phyloP scores from a whole-genome alignment of 2,113 vertebrate species.

The Scomber colias region DNA sequence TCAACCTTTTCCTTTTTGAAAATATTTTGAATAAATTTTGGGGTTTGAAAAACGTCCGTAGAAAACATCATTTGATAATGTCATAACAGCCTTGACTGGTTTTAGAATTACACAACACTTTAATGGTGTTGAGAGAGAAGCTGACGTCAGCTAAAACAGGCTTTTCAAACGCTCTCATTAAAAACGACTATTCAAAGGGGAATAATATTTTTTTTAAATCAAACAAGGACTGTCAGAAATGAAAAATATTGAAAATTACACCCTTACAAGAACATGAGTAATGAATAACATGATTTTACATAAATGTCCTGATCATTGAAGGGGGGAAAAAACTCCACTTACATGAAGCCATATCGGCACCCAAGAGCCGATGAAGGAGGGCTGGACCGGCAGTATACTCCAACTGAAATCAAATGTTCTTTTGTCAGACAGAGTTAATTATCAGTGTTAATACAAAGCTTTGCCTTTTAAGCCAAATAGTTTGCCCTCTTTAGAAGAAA shows the following conservation, averaged over 20 bases:
- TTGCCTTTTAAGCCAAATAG: neutral
- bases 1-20: slow-evolving; percentile 25
- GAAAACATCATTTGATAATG: slow-evolving; percentile 7
- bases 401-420: slow-evolving; percentile 35
- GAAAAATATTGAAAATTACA: slow-evolving; percentile 58
- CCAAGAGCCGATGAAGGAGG: slow-evolving; percentile 40
- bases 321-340: slow-evolving; percentile 23
- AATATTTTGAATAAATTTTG: slow-evolving; percentile 8
- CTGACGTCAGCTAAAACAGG: slow-evolving; percentile 21
- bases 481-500: neutral
- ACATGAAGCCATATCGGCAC: slow-evolving; percentile 34
- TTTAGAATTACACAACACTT: neutral
- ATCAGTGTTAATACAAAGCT: neutral
- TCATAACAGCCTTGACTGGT: slow-evolving; percentile 21
- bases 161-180: slow-evolving; percentile 35
- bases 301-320: slow-evolving; percentile 51
- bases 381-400: slow-evolving; percentile 55
- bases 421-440: slow-evolving; percentile 15
- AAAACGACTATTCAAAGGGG: slow-evolving; percentile 31
- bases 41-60: neutral
- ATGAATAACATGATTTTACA: slow-evolving; percentile 53
- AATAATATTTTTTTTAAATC: slow-evolving; percentile 10
- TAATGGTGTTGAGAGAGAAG: slow-evolving; percentile 3
- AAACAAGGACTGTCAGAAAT: slow-evolving; percentile 34
- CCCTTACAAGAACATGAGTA: slow-evolving; percentile 52